Percentiles rank a stretch among this genome's conserved stretches.
Conservation (phyloP, 2,113 vertebrate genomes). For the Cygnus buccinator region DNA sequence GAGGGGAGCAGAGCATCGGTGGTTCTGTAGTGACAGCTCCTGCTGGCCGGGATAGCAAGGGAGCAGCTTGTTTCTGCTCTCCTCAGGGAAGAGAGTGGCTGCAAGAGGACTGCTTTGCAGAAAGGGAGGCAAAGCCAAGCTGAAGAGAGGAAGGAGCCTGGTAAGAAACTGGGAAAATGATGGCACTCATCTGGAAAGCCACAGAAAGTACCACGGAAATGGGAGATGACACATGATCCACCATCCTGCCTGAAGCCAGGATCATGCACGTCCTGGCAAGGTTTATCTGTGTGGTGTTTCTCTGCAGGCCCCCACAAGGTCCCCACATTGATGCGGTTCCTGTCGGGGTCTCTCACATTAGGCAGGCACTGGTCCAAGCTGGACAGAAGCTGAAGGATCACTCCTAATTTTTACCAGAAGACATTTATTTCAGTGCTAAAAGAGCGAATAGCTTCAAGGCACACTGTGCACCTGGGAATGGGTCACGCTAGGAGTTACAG, state of each 20-base stretch:
- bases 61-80: background rate
- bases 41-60: background rate
- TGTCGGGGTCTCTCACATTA: fast-evolving
- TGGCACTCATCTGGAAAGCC: background rate
- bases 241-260: background rate
- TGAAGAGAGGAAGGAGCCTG: background rate
- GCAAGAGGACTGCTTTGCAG: background rate
- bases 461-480: fast-evolving
- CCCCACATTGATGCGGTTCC: background rate
- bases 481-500: background rate
- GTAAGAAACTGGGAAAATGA: background rate
- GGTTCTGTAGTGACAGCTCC: background rate
- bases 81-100: background rate
- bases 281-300: background rate
- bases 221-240: fast-evolving
- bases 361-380: background rate
- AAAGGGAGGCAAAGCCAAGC: background rate
- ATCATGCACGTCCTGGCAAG: background rate
- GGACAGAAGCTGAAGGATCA: background rate
- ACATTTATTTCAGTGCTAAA: background rate
- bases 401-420: background rate
- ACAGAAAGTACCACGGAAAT: background rate
- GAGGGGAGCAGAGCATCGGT: background rate
- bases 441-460: background rate
- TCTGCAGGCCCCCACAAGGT: background rate